phyloP scores from a whole-genome alignment of 2,113 vertebrate genomes.

The Takifugu flavidus region DNA sequence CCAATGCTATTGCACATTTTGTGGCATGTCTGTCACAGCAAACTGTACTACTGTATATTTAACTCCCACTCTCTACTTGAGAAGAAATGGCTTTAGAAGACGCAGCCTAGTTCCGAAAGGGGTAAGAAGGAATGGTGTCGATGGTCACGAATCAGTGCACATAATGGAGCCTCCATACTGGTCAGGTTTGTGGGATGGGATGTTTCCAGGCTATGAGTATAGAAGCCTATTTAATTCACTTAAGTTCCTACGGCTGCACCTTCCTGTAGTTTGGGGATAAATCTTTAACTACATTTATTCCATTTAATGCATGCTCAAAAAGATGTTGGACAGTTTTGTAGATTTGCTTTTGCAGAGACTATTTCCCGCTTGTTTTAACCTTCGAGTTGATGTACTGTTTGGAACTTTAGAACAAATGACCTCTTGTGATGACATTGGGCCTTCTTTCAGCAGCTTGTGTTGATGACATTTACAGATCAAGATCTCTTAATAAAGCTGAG shows the following conservation, averaged over 20 bases:
- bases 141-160: not conserved
- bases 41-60: conserved; percentile 16
- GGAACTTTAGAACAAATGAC: no score
- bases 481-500: no score
- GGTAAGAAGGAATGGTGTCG: not conserved
- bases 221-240: not conserved
- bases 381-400: no score
- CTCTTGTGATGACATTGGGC: no score
- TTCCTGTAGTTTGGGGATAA: not conserved
- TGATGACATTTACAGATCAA: no score
- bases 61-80: conserved; percentile 20
- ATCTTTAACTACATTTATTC: no score
- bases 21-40: conserved; percentile 3
- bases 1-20: conserved; percentile 40
- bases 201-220: not conserved
- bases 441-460: no score
- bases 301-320: no score
- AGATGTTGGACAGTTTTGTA: no score
- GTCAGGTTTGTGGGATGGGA: not conserved
- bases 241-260: not conserved
- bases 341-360: no score
- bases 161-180: not conserved
- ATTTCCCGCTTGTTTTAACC: no score
- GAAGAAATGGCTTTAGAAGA: conserved; percentile 46
- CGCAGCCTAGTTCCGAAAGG: conserved; percentile 20